phyloP scores from a whole-genome alignment of 2,113 vertebrate species.

The Cephalopterus ornatus region DNA sequence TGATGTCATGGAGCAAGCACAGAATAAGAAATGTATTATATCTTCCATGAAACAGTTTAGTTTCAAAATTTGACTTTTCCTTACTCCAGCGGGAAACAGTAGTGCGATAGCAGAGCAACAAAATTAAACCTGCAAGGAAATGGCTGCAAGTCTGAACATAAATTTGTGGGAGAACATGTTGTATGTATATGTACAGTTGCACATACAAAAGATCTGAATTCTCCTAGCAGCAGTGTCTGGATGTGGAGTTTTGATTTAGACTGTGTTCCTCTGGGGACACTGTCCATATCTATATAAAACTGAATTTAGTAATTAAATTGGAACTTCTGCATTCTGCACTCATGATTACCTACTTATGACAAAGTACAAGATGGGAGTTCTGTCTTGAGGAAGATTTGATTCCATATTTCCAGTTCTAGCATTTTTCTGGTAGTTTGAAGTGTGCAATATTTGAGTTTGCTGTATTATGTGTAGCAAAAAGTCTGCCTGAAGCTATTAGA shows the following conservation, averaged over 20 bases:
- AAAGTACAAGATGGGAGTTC: neutral
- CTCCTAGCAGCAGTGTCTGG: neutral
- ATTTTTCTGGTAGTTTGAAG: neutral
- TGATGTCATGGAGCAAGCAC: neutral
- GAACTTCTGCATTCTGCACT: neutral
- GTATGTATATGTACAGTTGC: neutral
- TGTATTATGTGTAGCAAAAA: neutral
- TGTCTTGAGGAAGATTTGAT: neutral
- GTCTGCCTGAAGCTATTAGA: neutral
- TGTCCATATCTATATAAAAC: neutral
- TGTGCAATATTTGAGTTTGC: neutral
- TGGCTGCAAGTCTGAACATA: neutral
- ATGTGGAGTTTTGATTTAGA: neutral
- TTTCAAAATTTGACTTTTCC: neutral
- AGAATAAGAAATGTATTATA: neutral
- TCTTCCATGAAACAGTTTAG: neutral
- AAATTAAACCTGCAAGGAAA: neutral
- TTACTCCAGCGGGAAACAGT: neutral
- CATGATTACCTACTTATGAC: neutral
- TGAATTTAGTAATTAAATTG: neutral
- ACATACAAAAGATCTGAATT: neutral
- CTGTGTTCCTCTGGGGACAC: neutral
- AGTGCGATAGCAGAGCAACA: neutral
- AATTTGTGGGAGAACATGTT: neutral
- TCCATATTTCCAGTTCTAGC: neutral